These are phyloP conservation scores for Chlorospingus flavigularis DNA, from an alignment of 2,797 vertebrate species.

Conservation along the genomic window DNA sequence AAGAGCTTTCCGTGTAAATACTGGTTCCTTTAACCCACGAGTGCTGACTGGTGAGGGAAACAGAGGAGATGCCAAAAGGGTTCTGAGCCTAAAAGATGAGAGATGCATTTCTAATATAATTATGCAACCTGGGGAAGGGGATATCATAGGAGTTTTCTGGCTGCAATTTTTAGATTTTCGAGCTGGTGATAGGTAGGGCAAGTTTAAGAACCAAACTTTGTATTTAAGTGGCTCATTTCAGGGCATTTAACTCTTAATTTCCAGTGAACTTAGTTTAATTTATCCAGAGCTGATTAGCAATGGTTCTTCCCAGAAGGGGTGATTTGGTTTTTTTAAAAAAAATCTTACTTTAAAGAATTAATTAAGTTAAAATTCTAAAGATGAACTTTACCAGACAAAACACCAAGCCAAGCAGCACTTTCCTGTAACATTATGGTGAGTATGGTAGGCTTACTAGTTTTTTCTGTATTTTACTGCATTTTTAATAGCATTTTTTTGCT, in stretches of 20 bases:
- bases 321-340: not conserved
- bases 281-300: not conserved
- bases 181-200: not conserved
- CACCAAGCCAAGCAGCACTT: slow-evolving; percentile 48
- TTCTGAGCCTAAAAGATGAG: not conserved
- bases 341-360: not conserved
- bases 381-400: not conserved
- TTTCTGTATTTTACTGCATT: slow-evolving; percentile 42
- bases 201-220: slow-evolving; percentile 5
- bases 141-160: not conserved
- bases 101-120: slow-evolving; percentile 39
- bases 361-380: not conserved
- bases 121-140: not conserved
- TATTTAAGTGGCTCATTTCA: slow-evolving; percentile 27
- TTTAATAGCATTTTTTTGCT: slow-evolving; percentile 46
- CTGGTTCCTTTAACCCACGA: slow-evolving; percentile 27
- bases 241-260: slow-evolving; percentile 27
- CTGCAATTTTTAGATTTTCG: not conserved
- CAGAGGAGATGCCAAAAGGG: not conserved
- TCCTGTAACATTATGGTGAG: slow-evolving; percentile 25
- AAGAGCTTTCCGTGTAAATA: slow-evolving; percentile 56
- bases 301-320: not conserved
- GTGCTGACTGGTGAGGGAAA: not conserved
- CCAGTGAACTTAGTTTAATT: not conserved
- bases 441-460: not conserved